A percentile compares a stretch with the other conserved stretches of the same genome.
These are phyloP conservation scores for Platerodrilus igneus DNA, from an alignment of 2,888 invertebrate species.

Conservation along the genomic window DNA sequence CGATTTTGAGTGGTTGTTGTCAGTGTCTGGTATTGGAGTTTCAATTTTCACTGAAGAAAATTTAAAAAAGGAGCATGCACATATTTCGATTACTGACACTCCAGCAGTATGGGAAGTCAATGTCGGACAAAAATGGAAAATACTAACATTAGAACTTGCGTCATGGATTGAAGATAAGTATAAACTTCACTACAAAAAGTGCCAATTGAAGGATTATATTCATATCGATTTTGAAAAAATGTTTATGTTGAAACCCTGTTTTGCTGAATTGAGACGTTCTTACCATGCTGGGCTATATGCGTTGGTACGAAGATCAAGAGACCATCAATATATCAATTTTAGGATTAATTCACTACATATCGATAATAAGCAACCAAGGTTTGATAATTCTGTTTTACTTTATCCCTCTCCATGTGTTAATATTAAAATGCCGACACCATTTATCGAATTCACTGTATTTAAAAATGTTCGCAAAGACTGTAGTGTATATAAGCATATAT, in stretches of 20 bases:
- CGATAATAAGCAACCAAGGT: slow-evolving; percentile 56
- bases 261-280: slow-evolving; percentile 68
- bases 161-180: slow-evolving; percentile 81
- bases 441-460: slow-evolving; percentile 55
- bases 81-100: slow-evolving; percentile 62
- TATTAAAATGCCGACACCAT: slow-evolving; percentile 56
- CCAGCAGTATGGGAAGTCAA: slow-evolving; percentile 79
- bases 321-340: slow-evolving; percentile 62
- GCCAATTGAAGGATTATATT: slow-evolving; percentile 72
- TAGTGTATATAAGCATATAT: slow-evolving; percentile 59
- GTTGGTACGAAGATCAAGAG: slow-evolving; percentile 65
- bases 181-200: slow-evolving; percentile 62
- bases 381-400: slow-evolving; percentile 35
- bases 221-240: slow-evolving; percentile 77
- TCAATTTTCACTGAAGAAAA: slow-evolving; percentile 50
- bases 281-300: slow-evolving; percentile 72
- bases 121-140: slow-evolving; percentile 75
- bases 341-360: slow-evolving; percentile 66
- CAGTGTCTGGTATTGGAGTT: slow-evolving; percentile 64
- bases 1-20: slow-evolving; percentile 63
- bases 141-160: slow-evolving; percentile 68
- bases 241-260: slow-evolving; percentile 84
- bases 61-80: slow-evolving; percentile 60
- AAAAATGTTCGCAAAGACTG: slow-evolving; percentile 54
- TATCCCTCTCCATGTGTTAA: slow-evolving; percentile 50